phyloP scores from a whole-genome alignment of 2,113 vertebrate genomes.

The Gorilla gorilla region DNA sequence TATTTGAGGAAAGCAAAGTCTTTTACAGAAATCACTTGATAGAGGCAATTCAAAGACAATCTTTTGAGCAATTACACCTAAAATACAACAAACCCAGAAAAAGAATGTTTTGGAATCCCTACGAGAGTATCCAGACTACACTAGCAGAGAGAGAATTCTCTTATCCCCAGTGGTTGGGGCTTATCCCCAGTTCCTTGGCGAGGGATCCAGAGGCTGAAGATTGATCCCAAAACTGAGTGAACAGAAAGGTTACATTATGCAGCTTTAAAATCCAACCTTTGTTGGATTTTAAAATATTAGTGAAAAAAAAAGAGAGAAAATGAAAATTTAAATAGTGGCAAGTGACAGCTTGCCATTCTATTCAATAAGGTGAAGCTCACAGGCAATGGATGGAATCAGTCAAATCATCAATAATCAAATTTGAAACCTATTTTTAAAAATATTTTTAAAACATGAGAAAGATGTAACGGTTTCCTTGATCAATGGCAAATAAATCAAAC shows the following conservation, averaged over 20 bases:
- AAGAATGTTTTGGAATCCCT: background rate
- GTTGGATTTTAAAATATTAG: background rate
- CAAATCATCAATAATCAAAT: background rate
- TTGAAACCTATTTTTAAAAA: background rate
- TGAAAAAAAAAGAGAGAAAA: background rate
- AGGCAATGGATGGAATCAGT: background rate
- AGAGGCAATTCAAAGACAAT: background rate
- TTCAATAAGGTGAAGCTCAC: background rate
- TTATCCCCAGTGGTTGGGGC: background rate
- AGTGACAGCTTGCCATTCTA: background rate
- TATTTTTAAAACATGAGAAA: background rate
- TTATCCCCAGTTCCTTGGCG: background rate
- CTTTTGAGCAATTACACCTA: background rate
- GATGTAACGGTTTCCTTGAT: background rate
- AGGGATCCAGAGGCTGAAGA: background rate
- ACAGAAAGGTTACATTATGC: background rate
- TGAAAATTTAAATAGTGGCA: constrained; percentile 17
- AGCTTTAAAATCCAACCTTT: background rate
- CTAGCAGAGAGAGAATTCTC: background rate
- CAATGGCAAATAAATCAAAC: constrained; percentile 32
- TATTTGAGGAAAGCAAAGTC: background rate
- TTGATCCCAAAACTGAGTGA: background rate
- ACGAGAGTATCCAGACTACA: background rate
- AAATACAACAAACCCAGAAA: background rate
- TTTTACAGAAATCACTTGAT: background rate